A percentile compares a stretch with the other conserved stretches of the same genome.
Evolutionary conservation across 2,113 vertebrate species (phyloP).

Genomic region (Rhea americana): DNA sequence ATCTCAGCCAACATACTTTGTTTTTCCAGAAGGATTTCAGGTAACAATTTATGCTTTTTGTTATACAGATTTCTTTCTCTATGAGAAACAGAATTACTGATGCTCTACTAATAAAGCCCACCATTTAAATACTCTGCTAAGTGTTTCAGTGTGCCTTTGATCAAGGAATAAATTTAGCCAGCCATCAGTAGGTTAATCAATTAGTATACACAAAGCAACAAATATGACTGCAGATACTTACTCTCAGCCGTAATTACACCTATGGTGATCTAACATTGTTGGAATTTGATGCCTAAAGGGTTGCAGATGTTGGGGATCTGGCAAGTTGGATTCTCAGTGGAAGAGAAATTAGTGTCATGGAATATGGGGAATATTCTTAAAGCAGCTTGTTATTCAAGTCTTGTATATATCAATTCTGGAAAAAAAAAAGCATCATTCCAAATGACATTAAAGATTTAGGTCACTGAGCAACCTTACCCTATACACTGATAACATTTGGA

Average conservation of each 20-base stretch:
- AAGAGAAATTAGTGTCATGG: background rate
- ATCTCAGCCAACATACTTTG: background rate
- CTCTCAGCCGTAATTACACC: background rate
- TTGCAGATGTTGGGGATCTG: fast-evolving
- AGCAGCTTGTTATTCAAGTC: background rate
- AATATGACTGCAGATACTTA: background rate
- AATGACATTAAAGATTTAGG: background rate
- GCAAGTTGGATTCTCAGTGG: background rate
- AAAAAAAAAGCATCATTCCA: background rate
- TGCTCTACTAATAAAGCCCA: background rate
- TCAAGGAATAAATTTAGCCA: background rate
- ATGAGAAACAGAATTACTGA: background rate
- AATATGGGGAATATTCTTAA: background rate
- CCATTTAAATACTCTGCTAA: constrained; percentile 13
- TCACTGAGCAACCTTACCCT: background rate
- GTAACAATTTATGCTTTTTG: background rate
- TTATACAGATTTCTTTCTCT: background rate
- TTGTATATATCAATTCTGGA: background rate
- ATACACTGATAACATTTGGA: fast-evolving
- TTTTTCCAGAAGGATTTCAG: background rate
- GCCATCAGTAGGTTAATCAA: background rate
- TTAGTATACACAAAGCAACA: constrained; percentile 23
- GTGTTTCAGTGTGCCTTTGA: background rate
- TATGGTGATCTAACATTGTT: background rate
- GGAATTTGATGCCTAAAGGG: background rate